A percentile compares a stretch with the other conserved stretches of the same genome.
Evolutionary conservation across 2,888 invertebrate genomes (phyloP).

Genomic region (Heterodera filipjevi): DNA sequence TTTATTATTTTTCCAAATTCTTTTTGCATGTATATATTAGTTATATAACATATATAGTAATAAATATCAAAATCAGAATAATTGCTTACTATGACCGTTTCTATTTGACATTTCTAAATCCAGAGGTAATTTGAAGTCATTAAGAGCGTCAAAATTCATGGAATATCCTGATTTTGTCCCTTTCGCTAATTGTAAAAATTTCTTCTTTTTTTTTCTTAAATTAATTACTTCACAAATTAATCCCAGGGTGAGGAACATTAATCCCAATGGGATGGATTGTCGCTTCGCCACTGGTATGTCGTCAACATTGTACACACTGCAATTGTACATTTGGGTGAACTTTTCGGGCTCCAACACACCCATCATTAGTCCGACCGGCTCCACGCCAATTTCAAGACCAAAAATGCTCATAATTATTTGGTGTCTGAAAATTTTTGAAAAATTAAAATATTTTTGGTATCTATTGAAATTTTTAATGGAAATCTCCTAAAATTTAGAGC

Average conservation of each 20-base stretch:
- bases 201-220: background rate
- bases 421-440: background rate
- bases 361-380: background rate
- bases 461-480: too few relatives aligned
- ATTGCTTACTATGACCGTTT: too few relatives aligned
- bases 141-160: too few relatives aligned
- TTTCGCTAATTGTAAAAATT: background rate
- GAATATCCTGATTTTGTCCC: too few relatives aligned
- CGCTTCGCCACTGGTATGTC: conserved; percentile 23
- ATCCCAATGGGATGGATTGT: conserved; percentile 1
- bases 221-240: conserved; percentile 6
- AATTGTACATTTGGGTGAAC: conserved; percentile 19
- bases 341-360: conserved; percentile 2
- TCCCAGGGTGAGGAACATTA: background rate
- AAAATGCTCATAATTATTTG: background rate
- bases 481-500: too few relatives aligned
- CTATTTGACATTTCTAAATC: too few relatives aligned
- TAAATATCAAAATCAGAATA: too few relatives aligned
- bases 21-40: too few relatives aligned
- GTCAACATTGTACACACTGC: conserved; percentile 20
- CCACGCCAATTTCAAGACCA: background rate
- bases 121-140: too few relatives aligned
- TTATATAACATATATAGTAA: too few relatives aligned
- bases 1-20: too few relatives aligned
- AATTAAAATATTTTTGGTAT: too few relatives aligned